Conservation (phyloP, 2,888 invertebrate genomes). For the Neria commutata region DNA sequence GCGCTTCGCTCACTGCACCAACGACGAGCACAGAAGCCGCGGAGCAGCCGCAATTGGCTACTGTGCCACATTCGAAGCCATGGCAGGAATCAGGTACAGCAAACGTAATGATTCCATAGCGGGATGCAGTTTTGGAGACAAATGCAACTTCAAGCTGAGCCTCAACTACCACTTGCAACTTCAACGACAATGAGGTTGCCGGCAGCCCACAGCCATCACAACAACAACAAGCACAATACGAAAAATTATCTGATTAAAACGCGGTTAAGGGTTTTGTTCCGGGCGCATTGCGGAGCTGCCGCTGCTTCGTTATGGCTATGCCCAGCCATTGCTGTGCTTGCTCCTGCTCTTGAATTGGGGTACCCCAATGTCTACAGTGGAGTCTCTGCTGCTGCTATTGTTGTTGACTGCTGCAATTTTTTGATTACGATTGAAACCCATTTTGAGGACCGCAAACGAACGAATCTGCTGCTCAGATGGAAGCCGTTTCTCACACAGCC, state of each 20-base stretch:
- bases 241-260: conserved; percentile 42
- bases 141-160: conserved; percentile 14
- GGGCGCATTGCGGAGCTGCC: not conserved
- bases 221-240: conserved; percentile 16
- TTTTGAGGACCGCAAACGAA: conserved; percentile 15
- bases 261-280: conserved; percentile 32
- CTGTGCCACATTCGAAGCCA: conserved; percentile 8
- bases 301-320: not conserved
- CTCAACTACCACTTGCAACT: conserved; percentile 6
- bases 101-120: conserved; percentile 15
- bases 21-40: conserved; percentile 27
- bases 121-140: conserved; percentile 23
- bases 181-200: conserved; percentile 6
- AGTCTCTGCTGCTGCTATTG: conserved; percentile 1
- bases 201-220: not conserved
- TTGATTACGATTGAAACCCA: conserved; percentile 37
- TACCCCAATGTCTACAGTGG: conserved; percentile 3
- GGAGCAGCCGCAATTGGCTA: conserved; percentile 21
- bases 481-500: conserved; percentile 31
- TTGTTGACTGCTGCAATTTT: conserved; percentile 23
- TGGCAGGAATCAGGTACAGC: not conserved
- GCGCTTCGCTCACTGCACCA: not conserved
- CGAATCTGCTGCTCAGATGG: not conserved
- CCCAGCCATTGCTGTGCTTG: not conserved
- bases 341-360: not conserved